phyloP scores from a whole-genome alignment of 2,888 invertebrate species.

The Caenorhabditis doughertyi region DNA sequence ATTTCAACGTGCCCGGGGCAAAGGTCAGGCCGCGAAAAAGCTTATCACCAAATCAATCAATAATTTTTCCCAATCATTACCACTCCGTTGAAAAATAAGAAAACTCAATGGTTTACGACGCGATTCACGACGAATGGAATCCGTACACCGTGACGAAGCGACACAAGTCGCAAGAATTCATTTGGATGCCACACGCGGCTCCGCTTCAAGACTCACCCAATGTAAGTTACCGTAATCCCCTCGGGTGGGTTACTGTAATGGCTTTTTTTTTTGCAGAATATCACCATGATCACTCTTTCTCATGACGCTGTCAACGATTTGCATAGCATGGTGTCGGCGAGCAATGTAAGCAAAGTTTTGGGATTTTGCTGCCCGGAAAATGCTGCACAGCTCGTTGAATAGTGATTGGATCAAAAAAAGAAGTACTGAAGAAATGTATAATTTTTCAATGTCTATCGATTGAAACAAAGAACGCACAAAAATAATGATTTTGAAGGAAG shows the following conservation, averaged over 20 bases:
- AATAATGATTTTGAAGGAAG: no score
- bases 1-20: no score
- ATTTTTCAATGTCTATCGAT: no score
- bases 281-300: constrained; percentile 21
- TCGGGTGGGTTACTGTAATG: not conserved
- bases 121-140: constrained; percentile 32
- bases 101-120: not conserved
- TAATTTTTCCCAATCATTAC: no score
- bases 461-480: no score
- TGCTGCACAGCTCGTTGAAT: no score
- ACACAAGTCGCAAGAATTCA: constrained; percentile 32
- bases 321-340: constrained; percentile 4
- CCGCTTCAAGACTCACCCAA: not conserved
- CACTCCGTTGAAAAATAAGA: no score
- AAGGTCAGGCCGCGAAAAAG: no score
- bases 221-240: not conserved
- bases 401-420: no score
- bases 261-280: constrained; percentile 9
- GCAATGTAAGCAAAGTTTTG: not conserved
- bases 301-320: constrained; percentile 38
- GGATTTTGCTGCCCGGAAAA: not conserved
- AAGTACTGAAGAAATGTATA: no score
- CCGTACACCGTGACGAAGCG: constrained; percentile 54
- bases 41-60: no score
- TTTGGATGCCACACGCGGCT: constrained; percentile 17